A percentile compares a stretch with the other conserved stretches of the same genome.
Conservation (phyloP, 2,113 vertebrate species). For the Centropus unirufus region DNA sequence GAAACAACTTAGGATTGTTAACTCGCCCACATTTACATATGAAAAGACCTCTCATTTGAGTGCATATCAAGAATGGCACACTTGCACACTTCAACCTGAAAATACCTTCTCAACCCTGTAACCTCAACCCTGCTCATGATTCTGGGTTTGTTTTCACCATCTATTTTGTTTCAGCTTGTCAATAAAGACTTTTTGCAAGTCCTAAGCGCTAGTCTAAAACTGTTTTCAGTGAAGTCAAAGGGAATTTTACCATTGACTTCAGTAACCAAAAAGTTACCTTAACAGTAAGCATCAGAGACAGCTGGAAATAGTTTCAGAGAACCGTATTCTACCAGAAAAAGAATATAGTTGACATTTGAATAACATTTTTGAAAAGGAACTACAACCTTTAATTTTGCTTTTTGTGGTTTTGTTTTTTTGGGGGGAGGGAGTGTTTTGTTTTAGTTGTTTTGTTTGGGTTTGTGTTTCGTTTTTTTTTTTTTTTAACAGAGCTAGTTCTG, state of each 20-base stretch:
- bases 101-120: neutral
- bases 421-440: no score
- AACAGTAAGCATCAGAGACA: neutral
- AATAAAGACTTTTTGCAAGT: neutral
- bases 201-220: neutral
- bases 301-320: neutral
- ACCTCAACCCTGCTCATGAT: neutral
- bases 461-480: neutral
- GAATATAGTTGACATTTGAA: neutral
- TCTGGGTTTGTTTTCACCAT: neutral
- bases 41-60: neutral
- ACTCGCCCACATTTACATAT: neutral
- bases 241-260: constrained; percentile 1
- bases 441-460: no score
- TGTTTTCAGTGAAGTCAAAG: neutral
- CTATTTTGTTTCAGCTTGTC: neutral
- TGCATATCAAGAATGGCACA: neutral
- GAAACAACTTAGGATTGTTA: neutral
- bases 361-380: constrained; percentile 20
- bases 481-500: neutral
- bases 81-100: neutral
- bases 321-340: neutral
- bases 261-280: neutral
- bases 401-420: no score
- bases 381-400: neutral